Evolutionary conservation across 2,113 vertebrate species (phyloP).

Genomic region (Eleginops maclovinus): DNA sequence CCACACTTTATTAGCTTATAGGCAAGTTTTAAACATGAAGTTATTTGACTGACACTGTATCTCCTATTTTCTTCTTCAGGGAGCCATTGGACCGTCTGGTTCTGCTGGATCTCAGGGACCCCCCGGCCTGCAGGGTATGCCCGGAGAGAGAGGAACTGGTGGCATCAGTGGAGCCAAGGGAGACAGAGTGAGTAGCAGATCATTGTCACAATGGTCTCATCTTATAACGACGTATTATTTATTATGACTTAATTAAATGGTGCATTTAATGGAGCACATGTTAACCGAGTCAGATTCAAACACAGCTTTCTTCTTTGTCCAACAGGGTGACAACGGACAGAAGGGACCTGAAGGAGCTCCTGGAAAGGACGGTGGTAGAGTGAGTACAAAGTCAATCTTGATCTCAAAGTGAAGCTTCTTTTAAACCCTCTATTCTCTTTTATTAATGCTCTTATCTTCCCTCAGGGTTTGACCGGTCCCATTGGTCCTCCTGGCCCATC

Average conservation of each 20-base stretch:
- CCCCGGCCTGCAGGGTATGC: slow-evolving; percentile 97
- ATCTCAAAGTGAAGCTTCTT: background rate
- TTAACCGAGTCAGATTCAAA: slow-evolving; percentile 4
- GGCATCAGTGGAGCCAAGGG: slow-evolving; percentile 95
- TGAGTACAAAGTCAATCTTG: slow-evolving; percentile 79
- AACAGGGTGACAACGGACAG: slow-evolving; percentile 92
- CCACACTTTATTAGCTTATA: background rate
- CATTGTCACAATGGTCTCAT: background rate
- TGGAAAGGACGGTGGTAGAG: slow-evolving; percentile 93
- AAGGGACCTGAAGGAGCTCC: slow-evolving; percentile 96
- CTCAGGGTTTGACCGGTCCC: slow-evolving; percentile 94
- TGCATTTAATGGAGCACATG: background rate
- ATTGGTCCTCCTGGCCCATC: slow-evolving; percentile 94
- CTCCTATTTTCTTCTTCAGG: slow-evolving; percentile 75
- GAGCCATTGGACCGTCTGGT: slow-evolving; percentile 90
- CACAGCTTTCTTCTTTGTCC: slow-evolving; percentile 10
- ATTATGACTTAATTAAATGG: background rate
- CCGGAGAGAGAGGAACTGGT: slow-evolving; percentile 92
- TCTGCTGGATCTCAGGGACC: slow-evolving; percentile 90
- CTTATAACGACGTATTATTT: background rate
- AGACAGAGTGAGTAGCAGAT: slow-evolving; percentile 89
- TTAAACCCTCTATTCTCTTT: too few relatives aligned
- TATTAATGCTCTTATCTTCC: slow-evolving; percentile 1
- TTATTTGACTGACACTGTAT: background rate
- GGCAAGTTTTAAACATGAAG: background rate